Evolutionary conservation across 2,113 vertebrate species (phyloP).

Genomic region (Etheostoma spectabile): DNA sequence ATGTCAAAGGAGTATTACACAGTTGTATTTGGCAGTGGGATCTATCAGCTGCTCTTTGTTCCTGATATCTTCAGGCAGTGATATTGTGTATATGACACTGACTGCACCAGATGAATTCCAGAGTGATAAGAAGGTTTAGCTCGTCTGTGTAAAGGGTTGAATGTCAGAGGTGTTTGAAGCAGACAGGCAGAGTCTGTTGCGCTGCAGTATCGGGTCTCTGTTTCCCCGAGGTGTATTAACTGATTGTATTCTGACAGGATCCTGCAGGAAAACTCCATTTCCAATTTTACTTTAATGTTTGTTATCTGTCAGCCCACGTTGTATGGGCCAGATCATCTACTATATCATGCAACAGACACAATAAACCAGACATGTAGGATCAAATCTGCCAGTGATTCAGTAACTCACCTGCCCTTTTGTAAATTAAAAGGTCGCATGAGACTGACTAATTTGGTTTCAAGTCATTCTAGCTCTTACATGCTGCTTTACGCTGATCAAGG

Average conservation of each 20-base stretch:
- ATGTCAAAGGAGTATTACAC: conserved; percentile 18
- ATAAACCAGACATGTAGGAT: neutral
- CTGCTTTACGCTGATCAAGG: conserved; percentile 60
- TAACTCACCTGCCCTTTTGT: conserved; percentile 18
- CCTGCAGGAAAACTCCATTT: neutral
- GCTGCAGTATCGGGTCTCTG: conserved; percentile 46
- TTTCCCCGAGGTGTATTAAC: conserved; percentile 31
- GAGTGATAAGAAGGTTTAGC: conserved; percentile 45
- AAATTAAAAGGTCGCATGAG: conserved; percentile 22
- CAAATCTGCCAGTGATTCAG: conserved; percentile 17
- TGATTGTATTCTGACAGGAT: conserved; percentile 28
- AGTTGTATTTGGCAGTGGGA: conserved; percentile 27
- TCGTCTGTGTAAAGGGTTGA: conserved; percentile 53
- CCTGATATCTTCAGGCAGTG: conserved; percentile 33
- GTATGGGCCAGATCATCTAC: neutral
- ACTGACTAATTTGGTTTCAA: conserved; percentile 35
- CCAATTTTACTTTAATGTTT: conserved; percentile 28
- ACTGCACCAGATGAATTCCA: conserved; percentile 44
- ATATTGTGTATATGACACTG: conserved; percentile 48
- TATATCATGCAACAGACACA: neutral
- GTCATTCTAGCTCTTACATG: conserved; percentile 53
- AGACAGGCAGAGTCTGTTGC: conserved; percentile 50
- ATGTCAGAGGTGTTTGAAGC: conserved; percentile 64
- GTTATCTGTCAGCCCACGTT: neutral
- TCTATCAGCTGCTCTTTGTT: conserved; percentile 49